phyloP scores from a whole-genome alignment of 2,797 vertebrate species.

The Rachycentron canadum region DNA sequence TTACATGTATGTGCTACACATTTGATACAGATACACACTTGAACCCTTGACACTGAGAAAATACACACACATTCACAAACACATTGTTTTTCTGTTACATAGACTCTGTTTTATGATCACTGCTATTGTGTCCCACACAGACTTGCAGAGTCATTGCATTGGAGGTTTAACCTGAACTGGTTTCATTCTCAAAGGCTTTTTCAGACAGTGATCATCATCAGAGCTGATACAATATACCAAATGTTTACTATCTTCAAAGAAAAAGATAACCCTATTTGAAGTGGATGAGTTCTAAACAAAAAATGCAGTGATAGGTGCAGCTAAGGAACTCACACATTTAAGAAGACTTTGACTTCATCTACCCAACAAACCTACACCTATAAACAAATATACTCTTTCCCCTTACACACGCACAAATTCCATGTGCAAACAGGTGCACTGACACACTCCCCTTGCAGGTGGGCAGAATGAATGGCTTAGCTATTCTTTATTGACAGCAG shows the following conservation, averaged over 20 bases:
- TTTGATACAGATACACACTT: background rate
- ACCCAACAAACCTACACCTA: background rate
- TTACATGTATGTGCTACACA: background rate
- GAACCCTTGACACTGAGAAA: background rate
- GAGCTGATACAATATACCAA: background rate
- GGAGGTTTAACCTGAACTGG: background rate
- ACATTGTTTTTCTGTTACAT: no score
- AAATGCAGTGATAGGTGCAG: background rate
- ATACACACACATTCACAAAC: background rate
- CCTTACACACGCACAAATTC: background rate
- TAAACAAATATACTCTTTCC: conserved; percentile 21
- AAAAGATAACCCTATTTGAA: no score
- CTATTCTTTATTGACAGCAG: conserved; percentile 66
- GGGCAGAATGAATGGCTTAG: conserved; percentile 65
- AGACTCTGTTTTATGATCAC: background rate
- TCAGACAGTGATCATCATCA: background rate
- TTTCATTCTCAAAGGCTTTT: background rate
- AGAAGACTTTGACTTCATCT: conserved; percentile 13
- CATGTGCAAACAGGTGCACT: background rate
- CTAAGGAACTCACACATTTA: background rate
- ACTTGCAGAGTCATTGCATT: background rate
- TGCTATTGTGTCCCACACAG: background rate
- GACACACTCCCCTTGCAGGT: conserved; percentile 26
- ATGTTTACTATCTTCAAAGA: no score
- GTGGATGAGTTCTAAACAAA: background rate